phyloP scores from a whole-genome alignment of 2,113 vertebrate genomes.

The Tyrannus savana region DNA sequence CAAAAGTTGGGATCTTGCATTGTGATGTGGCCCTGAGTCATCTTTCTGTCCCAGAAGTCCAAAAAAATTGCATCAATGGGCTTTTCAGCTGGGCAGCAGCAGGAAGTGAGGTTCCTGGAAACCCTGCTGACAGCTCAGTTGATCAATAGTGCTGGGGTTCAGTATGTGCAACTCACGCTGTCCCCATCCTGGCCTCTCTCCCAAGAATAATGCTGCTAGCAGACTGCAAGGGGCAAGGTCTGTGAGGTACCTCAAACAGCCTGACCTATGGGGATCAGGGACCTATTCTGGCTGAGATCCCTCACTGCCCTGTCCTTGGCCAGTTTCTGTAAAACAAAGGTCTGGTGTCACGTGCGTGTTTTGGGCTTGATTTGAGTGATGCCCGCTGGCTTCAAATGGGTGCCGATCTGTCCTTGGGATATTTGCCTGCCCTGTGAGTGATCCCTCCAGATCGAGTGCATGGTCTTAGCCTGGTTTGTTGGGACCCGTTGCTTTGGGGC shows the following conservation, averaged over 20 bases:
- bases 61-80: neutral
- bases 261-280: neutral
- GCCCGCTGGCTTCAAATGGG: neutral
- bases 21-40: neutral
- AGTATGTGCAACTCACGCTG: fast-evolving
- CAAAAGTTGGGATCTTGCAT: neutral
- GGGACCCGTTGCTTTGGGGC: neutral
- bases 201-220: neutral
- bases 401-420: neutral
- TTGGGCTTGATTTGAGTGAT: neutral
- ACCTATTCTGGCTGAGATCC: neutral
- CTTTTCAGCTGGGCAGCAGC: neutral
- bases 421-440: neutral
- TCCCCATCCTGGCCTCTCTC: neutral
- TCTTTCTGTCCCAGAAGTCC: neutral
- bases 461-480: neutral
- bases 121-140: neutral
- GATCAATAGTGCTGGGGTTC: neutral
- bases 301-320: neutral
- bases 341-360: fast-evolving
- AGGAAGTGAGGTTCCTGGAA: neutral
- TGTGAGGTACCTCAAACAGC: neutral
- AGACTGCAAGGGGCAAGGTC: neutral
- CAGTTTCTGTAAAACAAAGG: neutral
- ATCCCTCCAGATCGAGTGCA: neutral